phyloP scores from a whole-genome alignment of 1,140 invertebrate species.

The Drosophila elegans region DNA sequence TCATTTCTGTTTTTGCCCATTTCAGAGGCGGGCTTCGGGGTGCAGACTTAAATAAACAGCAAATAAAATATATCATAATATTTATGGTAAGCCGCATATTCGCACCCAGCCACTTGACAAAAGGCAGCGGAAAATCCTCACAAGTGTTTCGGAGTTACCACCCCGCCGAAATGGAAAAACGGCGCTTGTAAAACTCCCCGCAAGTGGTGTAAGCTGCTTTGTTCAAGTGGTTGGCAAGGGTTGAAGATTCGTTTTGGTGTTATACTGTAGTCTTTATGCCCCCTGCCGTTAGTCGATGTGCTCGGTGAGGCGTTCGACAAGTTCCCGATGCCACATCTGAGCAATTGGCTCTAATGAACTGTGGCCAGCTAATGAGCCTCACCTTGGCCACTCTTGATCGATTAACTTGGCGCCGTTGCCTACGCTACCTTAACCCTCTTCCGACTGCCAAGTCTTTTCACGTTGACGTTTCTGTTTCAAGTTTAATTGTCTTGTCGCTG shows the following conservation, averaged over 20 bases:
- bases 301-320: conserved; percentile 23
- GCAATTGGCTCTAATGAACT: conserved; percentile 56
- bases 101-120: conserved; percentile 56
- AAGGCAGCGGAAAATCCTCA: conserved; percentile 72
- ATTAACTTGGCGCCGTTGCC: conserved; percentile 50
- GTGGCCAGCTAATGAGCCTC: conserved; percentile 48
- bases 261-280: not conserved
- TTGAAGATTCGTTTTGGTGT: conserved; percentile 26
- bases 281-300: conserved; percentile 1
- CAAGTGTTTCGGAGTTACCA: conserved; percentile 50
- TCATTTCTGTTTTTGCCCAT: not conserved
- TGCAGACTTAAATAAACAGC: conserved; percentile 42
- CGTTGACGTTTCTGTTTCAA: conserved; percentile 69
- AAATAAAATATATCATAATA: conserved; percentile 74
- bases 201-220: conserved; percentile 81
- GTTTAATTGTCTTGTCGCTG: conserved; percentile 72
- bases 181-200: conserved; percentile 35
- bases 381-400: conserved; percentile 58
- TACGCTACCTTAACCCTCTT: conserved; percentile 71
- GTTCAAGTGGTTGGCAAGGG: conserved; percentile 70
- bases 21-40: not conserved
- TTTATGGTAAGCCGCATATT: conserved; percentile 73
- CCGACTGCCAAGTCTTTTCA: conserved; percentile 36
- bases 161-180: conserved; percentile 1
- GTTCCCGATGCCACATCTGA: conserved; percentile 15